phyloP scores from a whole-genome alignment of 2,888 invertebrate species.

The Elegia similella region DNA sequence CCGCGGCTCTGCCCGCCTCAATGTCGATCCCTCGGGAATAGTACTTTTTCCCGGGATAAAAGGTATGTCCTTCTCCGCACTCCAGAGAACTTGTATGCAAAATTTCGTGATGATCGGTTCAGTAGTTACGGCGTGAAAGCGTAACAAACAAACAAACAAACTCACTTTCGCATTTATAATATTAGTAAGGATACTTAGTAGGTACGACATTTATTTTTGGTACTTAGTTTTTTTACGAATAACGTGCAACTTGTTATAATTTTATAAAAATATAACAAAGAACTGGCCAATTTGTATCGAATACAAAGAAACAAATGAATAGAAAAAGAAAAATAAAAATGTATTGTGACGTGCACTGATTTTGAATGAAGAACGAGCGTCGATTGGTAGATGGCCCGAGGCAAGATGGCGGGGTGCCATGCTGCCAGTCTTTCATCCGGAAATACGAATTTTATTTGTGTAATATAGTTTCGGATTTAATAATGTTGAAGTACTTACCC shows the following conservation, averaged over 20 bases:
- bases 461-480: conserved; percentile 49
- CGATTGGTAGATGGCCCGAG: conserved; percentile 71
- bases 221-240: too few relatives aligned
- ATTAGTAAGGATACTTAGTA: too few relatives aligned
- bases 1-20: too few relatives aligned
- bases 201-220: too few relatives aligned
- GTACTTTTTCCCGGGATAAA: too few relatives aligned
- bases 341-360: conserved; percentile 54
- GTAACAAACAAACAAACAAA: neutral
- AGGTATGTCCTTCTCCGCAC: too few relatives aligned
- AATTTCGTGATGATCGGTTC: too few relatives aligned
- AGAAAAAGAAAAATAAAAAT: conserved; percentile 50
- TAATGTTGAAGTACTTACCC: neutral
- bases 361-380: conserved; percentile 67
- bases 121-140: too few relatives aligned
- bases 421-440: conserved; percentile 64
- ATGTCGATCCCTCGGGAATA: too few relatives aligned
- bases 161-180: neutral
- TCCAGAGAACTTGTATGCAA: too few relatives aligned
- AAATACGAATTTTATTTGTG: conserved; percentile 71
- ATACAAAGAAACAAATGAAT: conserved; percentile 53
- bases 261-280: conserved; percentile 24
- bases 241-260: neutral
- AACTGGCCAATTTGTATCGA: conserved; percentile 51
- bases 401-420: conserved; percentile 75